Conservation (phyloP, 2,113 vertebrate genomes). For the Cinclus mexicanus region DNA sequence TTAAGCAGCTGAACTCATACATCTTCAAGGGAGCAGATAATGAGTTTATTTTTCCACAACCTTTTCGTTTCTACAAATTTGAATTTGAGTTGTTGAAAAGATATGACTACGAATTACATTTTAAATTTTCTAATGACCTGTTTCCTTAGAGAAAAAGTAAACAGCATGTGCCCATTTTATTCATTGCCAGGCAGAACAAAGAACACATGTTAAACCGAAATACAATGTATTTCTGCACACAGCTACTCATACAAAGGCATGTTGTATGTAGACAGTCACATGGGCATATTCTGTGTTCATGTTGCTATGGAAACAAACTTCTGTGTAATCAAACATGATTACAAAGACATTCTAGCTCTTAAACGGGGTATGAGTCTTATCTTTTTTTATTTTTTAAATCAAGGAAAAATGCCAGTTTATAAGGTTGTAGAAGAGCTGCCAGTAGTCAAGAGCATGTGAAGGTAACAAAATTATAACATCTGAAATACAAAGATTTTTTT, state of each 20-base stretch:
- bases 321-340: background rate
- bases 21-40: background rate
- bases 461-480: background rate
- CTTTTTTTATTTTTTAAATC: background rate
- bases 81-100: background rate
- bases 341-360: background rate
- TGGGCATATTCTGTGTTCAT: background rate
- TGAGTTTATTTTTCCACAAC: background rate
- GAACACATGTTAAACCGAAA: background rate
- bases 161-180: background rate
- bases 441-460: background rate
- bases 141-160: background rate
- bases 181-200: background rate
- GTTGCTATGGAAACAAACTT: slow-evolving; percentile 9
- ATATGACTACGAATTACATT: background rate
- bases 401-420: background rate
- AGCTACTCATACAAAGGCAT: background rate
- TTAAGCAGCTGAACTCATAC: background rate
- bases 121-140: background rate
- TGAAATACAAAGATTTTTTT: background rate
- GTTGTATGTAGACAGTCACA: background rate
- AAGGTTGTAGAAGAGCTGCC: background rate
- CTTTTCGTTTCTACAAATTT: background rate
- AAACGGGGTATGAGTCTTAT: background rate
- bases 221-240: background rate